phyloP scores from a whole-genome alignment of 1,140 invertebrate genomes.

The Platorchestia sp. region DNA sequence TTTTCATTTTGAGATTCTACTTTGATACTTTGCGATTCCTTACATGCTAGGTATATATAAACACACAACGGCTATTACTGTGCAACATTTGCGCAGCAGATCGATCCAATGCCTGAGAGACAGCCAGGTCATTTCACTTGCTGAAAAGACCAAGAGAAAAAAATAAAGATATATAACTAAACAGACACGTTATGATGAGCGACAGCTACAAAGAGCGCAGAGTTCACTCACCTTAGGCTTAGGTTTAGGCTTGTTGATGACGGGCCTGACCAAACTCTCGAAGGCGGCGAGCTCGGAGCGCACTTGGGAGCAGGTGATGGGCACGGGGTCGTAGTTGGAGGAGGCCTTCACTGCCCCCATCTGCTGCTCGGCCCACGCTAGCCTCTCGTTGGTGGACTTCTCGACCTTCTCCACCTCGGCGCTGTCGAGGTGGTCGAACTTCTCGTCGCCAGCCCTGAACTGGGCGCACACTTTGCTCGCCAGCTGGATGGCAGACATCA shows the following conservation, averaged over 20 bases:
- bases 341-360: constrained; percentile 76
- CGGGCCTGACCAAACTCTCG: constrained; percentile 79
- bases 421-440: constrained; percentile 85
- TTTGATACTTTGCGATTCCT: no score
- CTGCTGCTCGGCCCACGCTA: constrained; percentile 82
- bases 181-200: not conserved
- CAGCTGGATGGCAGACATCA: constrained; percentile 80
- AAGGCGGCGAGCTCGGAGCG: constrained; percentile 74
- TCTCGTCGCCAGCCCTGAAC: constrained; percentile 80
- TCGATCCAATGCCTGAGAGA: no score
- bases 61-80: no score
- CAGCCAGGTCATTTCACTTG: no score
- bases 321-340: constrained; percentile 76
- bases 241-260: constrained; percentile 89
- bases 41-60: no score
- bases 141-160: no score
- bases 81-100: no score
- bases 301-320: constrained; percentile 83
- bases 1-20: no score
- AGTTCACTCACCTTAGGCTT: constrained; percentile 71
- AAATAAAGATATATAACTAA: not conserved
- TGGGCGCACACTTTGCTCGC: constrained; percentile 82
- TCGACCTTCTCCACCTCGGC: constrained; percentile 82
- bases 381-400: constrained; percentile 73
- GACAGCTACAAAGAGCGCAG: no score